A percentile compares a stretch with the other conserved stretches of the same genome.
phyloP scores from a whole-genome alignment of 2,888 invertebrate species.

The Hirtodrosophila trivittata region DNA sequence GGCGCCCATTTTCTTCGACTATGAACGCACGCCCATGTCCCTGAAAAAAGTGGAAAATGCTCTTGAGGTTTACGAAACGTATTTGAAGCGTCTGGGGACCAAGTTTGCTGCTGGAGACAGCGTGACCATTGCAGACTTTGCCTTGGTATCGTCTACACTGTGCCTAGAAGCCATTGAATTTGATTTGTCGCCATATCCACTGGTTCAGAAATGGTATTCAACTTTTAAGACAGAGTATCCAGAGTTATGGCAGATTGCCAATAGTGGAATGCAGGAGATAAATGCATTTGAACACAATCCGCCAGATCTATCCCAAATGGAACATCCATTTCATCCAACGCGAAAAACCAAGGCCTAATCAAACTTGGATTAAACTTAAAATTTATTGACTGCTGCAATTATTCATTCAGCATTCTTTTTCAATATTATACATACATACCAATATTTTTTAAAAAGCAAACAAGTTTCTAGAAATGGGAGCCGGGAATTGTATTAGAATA shows the following conservation, averaged over 20 bases:
- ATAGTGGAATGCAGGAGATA: conserved; percentile 88
- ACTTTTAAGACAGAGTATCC: conserved; percentile 88
- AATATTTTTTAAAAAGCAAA: no score
- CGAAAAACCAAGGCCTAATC: conserved; percentile 84
- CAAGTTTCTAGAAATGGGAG: no score
- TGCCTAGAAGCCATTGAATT: conserved; percentile 89
- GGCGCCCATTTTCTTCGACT: conserved; percentile 91
- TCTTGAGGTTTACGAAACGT: conserved; percentile 87
- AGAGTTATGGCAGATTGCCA: conserved; percentile 89
- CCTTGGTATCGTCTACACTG: conserved; percentile 88
- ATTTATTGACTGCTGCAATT: no score
- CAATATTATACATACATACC: no score
- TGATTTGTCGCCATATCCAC: conserved; percentile 86
- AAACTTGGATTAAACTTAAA: background rate
- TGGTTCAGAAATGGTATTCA: conserved; percentile 88
- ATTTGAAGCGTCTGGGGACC: conserved; percentile 86
- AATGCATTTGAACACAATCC: conserved; percentile 88
- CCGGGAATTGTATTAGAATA: no score
- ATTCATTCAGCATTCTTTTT: no score
- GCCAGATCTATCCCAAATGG: conserved; percentile 88
- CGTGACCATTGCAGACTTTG: conserved; percentile 91
- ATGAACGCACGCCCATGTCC: conserved; percentile 87
- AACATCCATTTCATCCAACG: conserved; percentile 90
- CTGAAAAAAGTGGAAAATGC: conserved; percentile 89
- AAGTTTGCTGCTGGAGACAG: conserved; percentile 88